Evolutionary conservation across 2,797 vertebrate species (phyloP).

Genomic region (Setipinna tenuifilis): DNA sequence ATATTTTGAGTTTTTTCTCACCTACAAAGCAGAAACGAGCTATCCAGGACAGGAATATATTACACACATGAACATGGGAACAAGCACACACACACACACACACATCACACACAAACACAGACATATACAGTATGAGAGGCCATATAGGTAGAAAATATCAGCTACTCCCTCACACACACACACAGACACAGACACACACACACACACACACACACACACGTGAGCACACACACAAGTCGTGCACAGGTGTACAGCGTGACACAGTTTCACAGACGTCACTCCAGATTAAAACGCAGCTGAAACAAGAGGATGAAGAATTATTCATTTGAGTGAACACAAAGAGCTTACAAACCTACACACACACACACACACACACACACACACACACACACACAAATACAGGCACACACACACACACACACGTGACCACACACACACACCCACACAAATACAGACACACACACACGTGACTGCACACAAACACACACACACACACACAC

Average conservation of each 20-base stretch:
- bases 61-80: neutral
- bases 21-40: too few relatives aligned
- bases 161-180: neutral
- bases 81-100: neutral
- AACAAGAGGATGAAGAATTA: neutral
- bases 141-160: too few relatives aligned
- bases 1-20: too few relatives aligned
- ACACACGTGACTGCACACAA: neutral
- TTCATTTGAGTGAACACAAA: neutral
- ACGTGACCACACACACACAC: neutral
- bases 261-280: slow-evolving; percentile 4
- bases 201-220: neutral
- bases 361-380: neutral
- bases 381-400: neutral
- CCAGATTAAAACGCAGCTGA: neutral
- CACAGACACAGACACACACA: neutral
- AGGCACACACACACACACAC: neutral
- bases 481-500: slow-evolving; percentile 9
- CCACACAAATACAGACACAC: neutral
- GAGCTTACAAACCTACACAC: neutral
- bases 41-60: slow-evolving; percentile 4
- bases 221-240: neutral
- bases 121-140: too few relatives aligned
- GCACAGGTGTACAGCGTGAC: neutral
- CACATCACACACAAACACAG: too few relatives aligned